Percentiles rank a stretch among this genome's conserved stretches.
Evolutionary conservation across 2,113 vertebrate species (phyloP).

Genomic region (Melanocharis versteri): DNA sequence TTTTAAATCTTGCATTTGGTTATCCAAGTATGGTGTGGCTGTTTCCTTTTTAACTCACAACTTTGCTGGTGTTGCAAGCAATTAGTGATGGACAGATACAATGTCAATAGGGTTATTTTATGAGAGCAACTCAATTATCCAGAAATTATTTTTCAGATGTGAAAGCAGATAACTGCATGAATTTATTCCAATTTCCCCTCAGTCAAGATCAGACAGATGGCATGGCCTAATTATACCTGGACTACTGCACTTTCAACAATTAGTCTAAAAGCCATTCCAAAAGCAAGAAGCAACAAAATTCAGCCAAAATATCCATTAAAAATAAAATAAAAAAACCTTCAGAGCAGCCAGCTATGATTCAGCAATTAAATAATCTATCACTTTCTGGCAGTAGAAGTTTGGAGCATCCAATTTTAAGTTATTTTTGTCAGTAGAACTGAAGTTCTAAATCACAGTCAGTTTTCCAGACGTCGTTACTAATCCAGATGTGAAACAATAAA

Average conservation of each 20-base stretch:
- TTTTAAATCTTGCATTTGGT: background rate
- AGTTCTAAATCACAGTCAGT: background rate
- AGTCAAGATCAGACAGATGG: constrained; percentile 33
- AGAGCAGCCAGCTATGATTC: background rate
- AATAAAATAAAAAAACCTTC: background rate
- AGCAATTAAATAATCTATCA: background rate
- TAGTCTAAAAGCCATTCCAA: background rate
- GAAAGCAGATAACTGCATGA: constrained; percentile 24
- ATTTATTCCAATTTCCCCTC: constrained; percentile 30
- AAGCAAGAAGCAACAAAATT: constrained; percentile 2
- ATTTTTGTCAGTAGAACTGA: background rate
- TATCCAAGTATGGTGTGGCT: background rate
- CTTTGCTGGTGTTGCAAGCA: background rate
- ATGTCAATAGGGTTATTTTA: background rate
- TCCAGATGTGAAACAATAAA: background rate
- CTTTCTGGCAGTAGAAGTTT: background rate
- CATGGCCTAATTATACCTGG: constrained; percentile 42
- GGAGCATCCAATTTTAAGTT: background rate
- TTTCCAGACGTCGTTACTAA: background rate
- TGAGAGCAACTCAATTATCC: constrained; percentile 18
- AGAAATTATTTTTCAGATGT: constrained; percentile 39
- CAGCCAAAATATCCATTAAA: background rate
- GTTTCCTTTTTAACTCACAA: background rate
- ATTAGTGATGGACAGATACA: background rate
- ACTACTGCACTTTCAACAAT: constrained; percentile 11